Percentiles rank a stretch among this genome's conserved stretches.
phyloP scores from a whole-genome alignment of 2,888 invertebrate genomes.

The Pomacea canaliculata region DNA sequence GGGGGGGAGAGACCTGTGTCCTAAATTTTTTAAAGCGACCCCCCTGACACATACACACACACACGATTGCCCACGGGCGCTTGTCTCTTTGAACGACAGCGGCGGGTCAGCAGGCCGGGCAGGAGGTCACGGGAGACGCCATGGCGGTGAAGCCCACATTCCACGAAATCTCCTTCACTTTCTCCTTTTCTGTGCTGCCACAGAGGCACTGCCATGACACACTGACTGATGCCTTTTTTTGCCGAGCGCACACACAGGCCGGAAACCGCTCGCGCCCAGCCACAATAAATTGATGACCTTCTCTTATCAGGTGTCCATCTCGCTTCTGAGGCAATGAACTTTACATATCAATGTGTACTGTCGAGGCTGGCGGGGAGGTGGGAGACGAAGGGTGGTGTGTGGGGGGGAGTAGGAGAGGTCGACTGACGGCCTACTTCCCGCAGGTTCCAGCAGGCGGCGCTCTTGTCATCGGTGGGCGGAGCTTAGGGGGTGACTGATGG shows the following conservation, averaged over 20 bases:
- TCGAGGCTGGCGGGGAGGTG: background rate
- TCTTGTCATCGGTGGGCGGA: background rate
- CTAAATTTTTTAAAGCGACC: too few relatives aligned
- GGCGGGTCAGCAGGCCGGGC: too few relatives aligned
- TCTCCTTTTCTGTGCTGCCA: background rate
- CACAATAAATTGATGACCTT: conserved; percentile 17
- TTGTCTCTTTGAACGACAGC: too few relatives aligned
- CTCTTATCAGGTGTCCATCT: conserved; percentile 20
- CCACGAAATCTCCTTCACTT: background rate
- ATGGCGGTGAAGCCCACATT: background rate
- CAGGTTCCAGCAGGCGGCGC: conserved; percentile 1
- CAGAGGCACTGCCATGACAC: background rate
- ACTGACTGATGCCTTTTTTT: background rate
- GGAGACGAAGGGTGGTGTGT: background rate
- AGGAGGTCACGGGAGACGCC: too few relatives aligned
- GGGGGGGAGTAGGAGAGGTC: background rate
- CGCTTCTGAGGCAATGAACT: background rate
- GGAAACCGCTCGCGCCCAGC: conserved; percentile 2
- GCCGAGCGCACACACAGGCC: background rate
- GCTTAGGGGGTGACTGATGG: background rate
- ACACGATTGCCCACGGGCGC: too few relatives aligned
- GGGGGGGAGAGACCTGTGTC: too few relatives aligned
- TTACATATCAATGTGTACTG: conserved; percentile 6
- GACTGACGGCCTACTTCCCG: background rate
- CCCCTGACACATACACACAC: too few relatives aligned